These are phyloP conservation scores for Drosophila macrospina DNA, from an alignment of 2,888 invertebrate genomes.

Conservation along the genomic window DNA sequence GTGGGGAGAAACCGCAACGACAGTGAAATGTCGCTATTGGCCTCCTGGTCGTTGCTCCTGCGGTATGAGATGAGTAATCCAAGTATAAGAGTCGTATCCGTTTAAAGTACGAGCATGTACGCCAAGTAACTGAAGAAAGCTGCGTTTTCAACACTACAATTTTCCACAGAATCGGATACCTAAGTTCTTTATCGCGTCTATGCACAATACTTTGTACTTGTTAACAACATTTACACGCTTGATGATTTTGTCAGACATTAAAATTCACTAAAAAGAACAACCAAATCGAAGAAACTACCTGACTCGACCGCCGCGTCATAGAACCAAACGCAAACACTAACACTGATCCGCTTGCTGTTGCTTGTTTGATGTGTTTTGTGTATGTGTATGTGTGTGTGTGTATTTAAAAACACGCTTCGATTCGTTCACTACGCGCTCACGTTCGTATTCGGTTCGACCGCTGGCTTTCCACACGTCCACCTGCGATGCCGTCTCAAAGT, in stretches of 20 bases:
- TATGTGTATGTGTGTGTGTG: constrained; percentile 40
- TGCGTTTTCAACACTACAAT: constrained; percentile 27
- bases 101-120: not conserved
- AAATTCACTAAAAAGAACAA: constrained; percentile 45
- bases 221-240: constrained; percentile 72
- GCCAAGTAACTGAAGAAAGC: constrained; percentile 13
- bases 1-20: constrained; percentile 28
- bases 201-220: constrained; percentile 45
- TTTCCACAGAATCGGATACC: constrained; percentile 20
- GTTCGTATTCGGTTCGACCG: constrained; percentile 47
- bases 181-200: constrained; percentile 42
- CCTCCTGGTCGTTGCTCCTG: constrained; percentile 61
- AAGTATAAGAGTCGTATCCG: constrained; percentile 32
- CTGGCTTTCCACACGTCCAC: constrained; percentile 79
- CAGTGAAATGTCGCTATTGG: constrained; percentile 57
- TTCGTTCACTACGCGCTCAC: constrained; percentile 63
- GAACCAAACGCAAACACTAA: constrained; percentile 67
- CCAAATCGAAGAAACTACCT: constrained; percentile 69
- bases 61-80: constrained; percentile 68
- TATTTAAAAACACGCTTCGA: constrained; percentile 64
- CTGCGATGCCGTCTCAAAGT: constrained; percentile 84
- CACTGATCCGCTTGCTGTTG: constrained; percentile 35
- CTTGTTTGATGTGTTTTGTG: constrained; percentile 31
- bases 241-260: constrained; percentile 55
- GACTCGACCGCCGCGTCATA: constrained; percentile 72